Evolutionary conservation across 2,113 vertebrate genomes (phyloP), one percentile per base, ranked within the genome.

Genomic region (Aythya baeri): DNA sequence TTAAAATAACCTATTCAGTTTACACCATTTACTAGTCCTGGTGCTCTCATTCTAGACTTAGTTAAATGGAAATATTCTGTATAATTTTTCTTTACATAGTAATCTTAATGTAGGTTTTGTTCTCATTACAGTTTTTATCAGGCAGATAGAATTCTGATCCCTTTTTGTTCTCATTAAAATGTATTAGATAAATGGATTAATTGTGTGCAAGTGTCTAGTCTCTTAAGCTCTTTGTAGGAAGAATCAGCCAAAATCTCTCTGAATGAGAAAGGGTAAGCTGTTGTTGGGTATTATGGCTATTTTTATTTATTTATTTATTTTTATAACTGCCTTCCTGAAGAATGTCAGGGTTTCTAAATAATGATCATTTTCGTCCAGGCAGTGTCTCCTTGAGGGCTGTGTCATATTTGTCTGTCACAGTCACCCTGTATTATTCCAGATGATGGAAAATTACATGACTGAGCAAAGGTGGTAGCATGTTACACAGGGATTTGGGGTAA

Each of bases 171-270:
- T 80, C 83, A 72, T 91, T 57, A 95, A 93, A 96, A 58, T 79
- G 76, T 75, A 81, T 91, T 91, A 96, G 55, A 93, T 82, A 61
- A 96, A 87, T 52, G 70, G 44, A 95, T 91, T 36, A 68, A 96
- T 68, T 76, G 13, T 83, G 11, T 71, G 52, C 32, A 38, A 52
- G 38, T 76, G 18, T 67, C 44, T 95, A 18, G 17, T 86, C 38
- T 73, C 49, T 46, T 77, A 72, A 4, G n/a, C 73, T 81, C 44
- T 63, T 57, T 83, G 61, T 26, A 49, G 16, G 21, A 75, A 52
- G 77, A 86, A 95, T 68, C 27, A 66, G 46, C 13, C 43, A 41
- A 83, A 71, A 83, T 67, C 22, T 82, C 88, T 86, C 74, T 73
- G 78, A 81, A 85, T 34, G 57, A 93, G 50, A 15, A 86, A 52